phyloP scores from a whole-genome alignment of 2,113 vertebrate species.

The Phylloscopus whistleri region DNA sequence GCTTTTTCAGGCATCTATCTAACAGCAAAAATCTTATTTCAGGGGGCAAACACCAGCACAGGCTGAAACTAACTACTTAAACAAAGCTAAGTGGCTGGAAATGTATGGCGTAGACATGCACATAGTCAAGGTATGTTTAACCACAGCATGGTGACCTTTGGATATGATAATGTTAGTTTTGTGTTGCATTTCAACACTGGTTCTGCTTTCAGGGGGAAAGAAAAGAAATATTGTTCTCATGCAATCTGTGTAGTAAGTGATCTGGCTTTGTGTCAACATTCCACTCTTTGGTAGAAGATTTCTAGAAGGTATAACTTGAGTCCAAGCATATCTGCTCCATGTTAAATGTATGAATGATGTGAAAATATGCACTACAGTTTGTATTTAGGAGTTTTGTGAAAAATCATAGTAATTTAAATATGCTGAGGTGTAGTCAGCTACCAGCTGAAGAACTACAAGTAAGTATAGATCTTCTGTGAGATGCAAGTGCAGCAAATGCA shows the following conservation, averaged over 20 bases:
- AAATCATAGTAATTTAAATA: not conserved
- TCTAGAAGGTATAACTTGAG: not conserved
- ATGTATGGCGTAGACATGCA: conserved; percentile 99
- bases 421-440: not conserved
- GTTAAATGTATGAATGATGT: not conserved
- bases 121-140: conserved; percentile 87
- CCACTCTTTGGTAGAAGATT: not conserved
- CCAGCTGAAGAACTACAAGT: not conserved
- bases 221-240: not conserved
- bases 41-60: conserved; percentile 94
- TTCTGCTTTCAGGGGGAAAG: not conserved
- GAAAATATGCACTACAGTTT: not conserved
- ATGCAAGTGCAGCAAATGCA: not conserved
- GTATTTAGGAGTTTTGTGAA: not conserved
- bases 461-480: not conserved
- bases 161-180: not conserved
- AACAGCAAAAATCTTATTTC: conserved; percentile 47
- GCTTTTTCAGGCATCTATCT: not conserved
- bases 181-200: not conserved
- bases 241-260: not conserved
- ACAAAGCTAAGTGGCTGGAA: conserved; percentile 99
- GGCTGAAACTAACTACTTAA: conserved; percentile 97
- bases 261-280: not conserved
- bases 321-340: not conserved
- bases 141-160: not conserved